Evolutionary conservation across 1,140 invertebrate species (phyloP).

Genomic region (Euura lappo): DNA sequence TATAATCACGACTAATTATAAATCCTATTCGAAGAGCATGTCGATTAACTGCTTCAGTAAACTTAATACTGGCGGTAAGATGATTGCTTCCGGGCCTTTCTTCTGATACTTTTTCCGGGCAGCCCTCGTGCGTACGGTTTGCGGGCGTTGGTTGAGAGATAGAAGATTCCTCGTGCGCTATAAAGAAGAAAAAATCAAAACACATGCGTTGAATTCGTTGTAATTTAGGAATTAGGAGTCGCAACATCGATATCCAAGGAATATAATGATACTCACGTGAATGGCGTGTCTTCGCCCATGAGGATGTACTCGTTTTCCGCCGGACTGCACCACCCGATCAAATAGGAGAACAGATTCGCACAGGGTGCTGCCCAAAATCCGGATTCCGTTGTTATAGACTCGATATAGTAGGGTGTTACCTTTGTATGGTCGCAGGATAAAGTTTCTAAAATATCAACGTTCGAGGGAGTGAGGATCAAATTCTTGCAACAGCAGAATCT

Average conservation of each 20-base stretch:
- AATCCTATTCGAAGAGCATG: slow-evolving; percentile 55
- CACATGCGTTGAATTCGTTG: too few species aligned
- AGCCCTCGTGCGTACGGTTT: slow-evolving; percentile 84
- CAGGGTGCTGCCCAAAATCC: slow-evolving; percentile 86
- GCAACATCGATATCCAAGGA: neutral
- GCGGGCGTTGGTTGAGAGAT: slow-evolving; percentile 84
- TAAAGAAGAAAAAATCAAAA: slow-evolving; percentile 37
- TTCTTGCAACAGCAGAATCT: too few species aligned
- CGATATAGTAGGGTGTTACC: slow-evolving; percentile 87
- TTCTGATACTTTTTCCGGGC: slow-evolving; percentile 66
- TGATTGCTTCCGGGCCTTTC: slow-evolving; percentile 58
- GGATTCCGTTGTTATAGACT: slow-evolving; percentile 77
- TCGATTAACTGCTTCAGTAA: slow-evolving; percentile 58
- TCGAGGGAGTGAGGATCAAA: neutral
- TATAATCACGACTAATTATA: neutral
- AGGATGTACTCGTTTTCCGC: slow-evolving; percentile 77
- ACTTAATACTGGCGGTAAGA: slow-evolving; percentile 60
- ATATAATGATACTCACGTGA: slow-evolving; percentile 64
- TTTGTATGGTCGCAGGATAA: slow-evolving; percentile 87
- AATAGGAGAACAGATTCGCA: slow-evolving; percentile 78
- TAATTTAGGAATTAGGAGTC: too few species aligned
- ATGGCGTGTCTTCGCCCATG: slow-evolving; percentile 82
- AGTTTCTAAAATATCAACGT: slow-evolving; percentile 68
- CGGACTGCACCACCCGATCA: slow-evolving; percentile 81
- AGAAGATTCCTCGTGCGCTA: slow-evolving; percentile 81